These are phyloP conservation scores for Tridacna crocea DNA, from an alignment of 2,888 invertebrate genomes.

Conservation along the genomic window DNA sequence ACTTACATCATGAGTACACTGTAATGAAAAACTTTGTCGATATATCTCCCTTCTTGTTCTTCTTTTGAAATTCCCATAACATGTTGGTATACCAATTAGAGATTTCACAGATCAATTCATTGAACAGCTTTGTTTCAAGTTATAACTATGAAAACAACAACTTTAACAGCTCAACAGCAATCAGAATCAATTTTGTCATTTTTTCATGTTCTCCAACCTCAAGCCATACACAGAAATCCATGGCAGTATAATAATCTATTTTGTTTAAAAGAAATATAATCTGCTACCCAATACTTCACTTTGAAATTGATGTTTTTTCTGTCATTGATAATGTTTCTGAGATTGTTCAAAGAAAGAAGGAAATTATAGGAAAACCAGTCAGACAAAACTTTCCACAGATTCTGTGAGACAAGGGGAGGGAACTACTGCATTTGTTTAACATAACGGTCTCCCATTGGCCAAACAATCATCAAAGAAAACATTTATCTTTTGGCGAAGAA, in stretches of 20 bases:
- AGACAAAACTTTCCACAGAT: slow-evolving; percentile 16
- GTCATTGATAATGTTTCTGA: neutral
- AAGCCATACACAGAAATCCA: neutral
- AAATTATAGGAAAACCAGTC: neutral
- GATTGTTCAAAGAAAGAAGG: neutral
- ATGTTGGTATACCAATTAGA: slow-evolving; percentile 22
- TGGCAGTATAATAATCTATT: neutral
- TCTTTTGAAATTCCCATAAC: slow-evolving; percentile 17
- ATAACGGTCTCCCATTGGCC: slow-evolving; percentile 46
- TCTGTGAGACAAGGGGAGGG: slow-evolving; percentile 8
- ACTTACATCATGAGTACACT: slow-evolving; percentile 33
- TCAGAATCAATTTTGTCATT: slow-evolving; percentile 3
- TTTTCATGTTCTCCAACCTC: neutral
- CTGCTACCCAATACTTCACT: neutral
- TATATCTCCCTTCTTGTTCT: slow-evolving; percentile 7
- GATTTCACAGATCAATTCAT: slow-evolving; percentile 23
- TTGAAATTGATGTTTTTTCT: neutral
- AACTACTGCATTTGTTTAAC: slow-evolving; percentile 11
- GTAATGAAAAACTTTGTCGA: slow-evolving; percentile 18
- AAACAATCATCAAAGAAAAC: slow-evolving; percentile 44
- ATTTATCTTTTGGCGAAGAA: slow-evolving; percentile 49
- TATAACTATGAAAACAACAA: slow-evolving; percentile 8
- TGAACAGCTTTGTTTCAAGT: slow-evolving; percentile 19
- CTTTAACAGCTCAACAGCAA: slow-evolving; percentile 1
- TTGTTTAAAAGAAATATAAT: neutral